Percentiles rank a stretch among this genome's conserved stretches.
Conservation (phyloP, 2,113 vertebrate genomes). For the Lates calcarifer region DNA sequence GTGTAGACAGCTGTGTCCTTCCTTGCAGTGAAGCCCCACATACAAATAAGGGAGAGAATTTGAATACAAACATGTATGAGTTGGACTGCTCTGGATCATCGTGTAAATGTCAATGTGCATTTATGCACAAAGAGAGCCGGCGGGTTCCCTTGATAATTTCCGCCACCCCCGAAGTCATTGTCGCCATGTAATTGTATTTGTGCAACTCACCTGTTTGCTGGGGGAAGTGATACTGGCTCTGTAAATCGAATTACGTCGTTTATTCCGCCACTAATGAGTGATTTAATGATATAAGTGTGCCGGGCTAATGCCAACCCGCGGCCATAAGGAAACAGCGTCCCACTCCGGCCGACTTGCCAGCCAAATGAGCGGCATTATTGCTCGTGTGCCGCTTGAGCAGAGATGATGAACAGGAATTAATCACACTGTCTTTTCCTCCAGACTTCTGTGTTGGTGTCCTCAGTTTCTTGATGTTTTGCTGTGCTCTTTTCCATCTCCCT, state of each 20-base stretch:
- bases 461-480: slow-evolving; percentile 20
- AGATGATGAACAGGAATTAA: slow-evolving; percentile 77
- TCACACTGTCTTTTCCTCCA: slow-evolving; percentile 72
- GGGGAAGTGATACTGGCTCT: slow-evolving; percentile 58
- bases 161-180: slow-evolving; percentile 70
- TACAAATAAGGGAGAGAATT: slow-evolving; percentile 11
- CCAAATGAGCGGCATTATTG: slow-evolving; percentile 85
- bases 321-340: slow-evolving; percentile 83
- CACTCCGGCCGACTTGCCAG: slow-evolving; percentile 72
- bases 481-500: neutral
- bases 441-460: slow-evolving; percentile 42
- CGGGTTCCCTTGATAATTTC: slow-evolving; percentile 59
- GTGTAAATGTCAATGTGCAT: slow-evolving; percentile 70
- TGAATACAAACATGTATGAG: slow-evolving; percentile 25
- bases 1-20: slow-evolving; percentile 17
- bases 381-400: slow-evolving; percentile 80
- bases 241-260: slow-evolving; percentile 76
- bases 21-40: slow-evolving; percentile 18
- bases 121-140: slow-evolving; percentile 45
- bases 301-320: slow-evolving; percentile 78
- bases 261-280: slow-evolving; percentile 77
- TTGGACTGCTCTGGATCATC: slow-evolving; percentile 12
- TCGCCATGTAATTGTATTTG: slow-evolving; percentile 76
- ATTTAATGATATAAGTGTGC: slow-evolving; percentile 83
- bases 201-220: slow-evolving; percentile 76